These are phyloP conservation scores for Muscicapa comitata DNA, from an alignment of 2,797 vertebrate species.

Conservation along the genomic window DNA sequence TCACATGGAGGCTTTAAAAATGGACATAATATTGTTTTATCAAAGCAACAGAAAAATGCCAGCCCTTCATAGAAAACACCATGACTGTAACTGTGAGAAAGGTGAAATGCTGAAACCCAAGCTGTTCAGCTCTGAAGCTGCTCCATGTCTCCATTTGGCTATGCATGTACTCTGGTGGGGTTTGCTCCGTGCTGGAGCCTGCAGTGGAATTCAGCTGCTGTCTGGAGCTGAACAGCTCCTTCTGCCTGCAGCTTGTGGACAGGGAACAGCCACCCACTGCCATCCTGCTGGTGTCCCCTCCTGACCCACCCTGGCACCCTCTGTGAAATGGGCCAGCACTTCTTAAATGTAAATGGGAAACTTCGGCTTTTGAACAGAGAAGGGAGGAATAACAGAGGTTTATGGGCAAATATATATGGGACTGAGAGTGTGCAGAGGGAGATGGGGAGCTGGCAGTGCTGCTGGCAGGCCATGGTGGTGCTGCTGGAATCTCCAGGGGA, in stretches of 20 bases:
- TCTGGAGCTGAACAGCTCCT: not conserved
- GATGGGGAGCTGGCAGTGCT: not conserved
- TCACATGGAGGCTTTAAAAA: not conserved
- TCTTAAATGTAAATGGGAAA: not conserved
- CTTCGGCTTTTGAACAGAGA: not conserved
- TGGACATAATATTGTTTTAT: not conserved
- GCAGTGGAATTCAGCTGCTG: not conserved
- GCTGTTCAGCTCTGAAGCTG: not conserved
- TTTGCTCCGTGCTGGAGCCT: not conserved
- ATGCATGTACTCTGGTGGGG: not conserved
- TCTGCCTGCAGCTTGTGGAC: not conserved
- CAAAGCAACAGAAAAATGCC: not conserved
- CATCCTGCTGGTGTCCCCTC: not conserved
- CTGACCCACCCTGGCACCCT: not conserved
- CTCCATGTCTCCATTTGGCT: not conserved
- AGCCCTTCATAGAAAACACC: not conserved
- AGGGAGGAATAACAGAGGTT: not conserved
- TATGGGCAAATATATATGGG: not conserved
- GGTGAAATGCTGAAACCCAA: not conserved
- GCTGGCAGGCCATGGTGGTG: not conserved
- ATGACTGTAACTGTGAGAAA: not conserved
- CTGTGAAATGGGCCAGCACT: accelerated
- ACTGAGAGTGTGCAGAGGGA: not conserved
- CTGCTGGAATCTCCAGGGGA: not conserved
- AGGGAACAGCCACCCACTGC: not conserved